Base-by-base conservation (phyloP, 92 coral and sea anemone species). In the Parazoanthus swiftii region DNA sequence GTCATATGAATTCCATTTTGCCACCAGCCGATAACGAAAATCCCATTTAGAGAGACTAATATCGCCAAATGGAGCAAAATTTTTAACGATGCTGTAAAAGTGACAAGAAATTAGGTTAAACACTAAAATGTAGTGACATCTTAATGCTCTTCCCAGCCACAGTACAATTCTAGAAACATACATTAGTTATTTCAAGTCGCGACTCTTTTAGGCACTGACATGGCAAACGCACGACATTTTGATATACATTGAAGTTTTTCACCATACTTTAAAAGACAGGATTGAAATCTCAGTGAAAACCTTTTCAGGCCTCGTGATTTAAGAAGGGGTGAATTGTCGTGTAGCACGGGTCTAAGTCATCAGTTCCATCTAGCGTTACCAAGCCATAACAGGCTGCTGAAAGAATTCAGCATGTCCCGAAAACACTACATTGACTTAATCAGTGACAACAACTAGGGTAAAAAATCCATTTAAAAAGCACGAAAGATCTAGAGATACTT, bases 1-100 rank as follows among this genome's bases (percentile, higher is more conserved):
- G 87, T 84, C 87, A 23, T 25, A 46, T 26, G 79, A 84, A 39
- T 71, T 44, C 51, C 87, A 84, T 84, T 84, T 84, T 65, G 16
- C 78, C 56, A 79, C 79, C 79, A 84, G 51, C 23, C 35, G 87
- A 71, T 74, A 72, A 46, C 79, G 72, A 26, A 70, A 82, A 84
- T 35, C 63, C 35, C 29, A 46, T 84, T 70, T 84, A 70, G 42
- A 37, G 15, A 35, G 38, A 37, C 39, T 82, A 42, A 71, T 46
- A 37, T 71, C 48, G 38, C 48, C 66, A 84, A 84, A 84, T 42
- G 78, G 66, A 83, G 43, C 35, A 44, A 68, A 46, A 50, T 70
- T 67, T 43, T 35, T 21, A 39, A 67, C 86, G 58, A 82, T 82
- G 72, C 67, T 10, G 65, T 67, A 82, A 67, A 26, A 82, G 39